phyloP scores from a whole-genome alignment of 2,797 vertebrate species.

The Melanotaenia pygmaea region DNA sequence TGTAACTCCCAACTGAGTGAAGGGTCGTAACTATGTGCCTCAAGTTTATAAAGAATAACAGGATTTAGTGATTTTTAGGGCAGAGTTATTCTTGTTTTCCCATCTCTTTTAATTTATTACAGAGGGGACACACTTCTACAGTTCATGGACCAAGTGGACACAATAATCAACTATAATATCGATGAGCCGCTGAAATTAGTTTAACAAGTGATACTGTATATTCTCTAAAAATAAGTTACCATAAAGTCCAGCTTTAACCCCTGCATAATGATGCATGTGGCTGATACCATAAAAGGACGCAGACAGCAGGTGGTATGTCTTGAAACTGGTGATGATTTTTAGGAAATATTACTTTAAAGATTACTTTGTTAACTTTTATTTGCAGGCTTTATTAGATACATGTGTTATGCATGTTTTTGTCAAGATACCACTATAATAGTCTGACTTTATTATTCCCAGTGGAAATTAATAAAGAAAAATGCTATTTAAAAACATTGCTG shows the following conservation, averaged over 20 bases:
- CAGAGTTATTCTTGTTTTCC: neutral
- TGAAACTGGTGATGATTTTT: too few species aligned
- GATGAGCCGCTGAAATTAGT: neutral
- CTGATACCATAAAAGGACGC: too few species aligned
- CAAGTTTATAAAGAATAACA: constrained; percentile 17
- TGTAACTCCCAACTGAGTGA: constrained; percentile 30
- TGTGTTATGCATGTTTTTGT: neutral
- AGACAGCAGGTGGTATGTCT: too few species aligned
- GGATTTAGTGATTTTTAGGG: constrained; percentile 19
- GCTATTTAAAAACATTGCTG: neutral
- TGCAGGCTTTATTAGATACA: neutral
- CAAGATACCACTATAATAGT: neutral
- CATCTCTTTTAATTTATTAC: neutral
- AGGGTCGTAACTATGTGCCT: constrained; percentile 9
- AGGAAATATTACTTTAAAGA: neutral
- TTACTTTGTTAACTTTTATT: neutral
- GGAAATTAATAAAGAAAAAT: neutral
- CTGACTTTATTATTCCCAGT: neutral
- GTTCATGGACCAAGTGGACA: neutral
- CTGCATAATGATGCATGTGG: neutral
- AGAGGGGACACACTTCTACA: neutral
- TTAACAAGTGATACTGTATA: neutral
- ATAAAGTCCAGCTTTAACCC: too few species aligned
- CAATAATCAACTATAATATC: neutral
- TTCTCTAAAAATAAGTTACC: neutral